Evolutionary conservation across 2,888 invertebrate genomes (phyloP).

Genomic region (Xanthia togata): DNA sequence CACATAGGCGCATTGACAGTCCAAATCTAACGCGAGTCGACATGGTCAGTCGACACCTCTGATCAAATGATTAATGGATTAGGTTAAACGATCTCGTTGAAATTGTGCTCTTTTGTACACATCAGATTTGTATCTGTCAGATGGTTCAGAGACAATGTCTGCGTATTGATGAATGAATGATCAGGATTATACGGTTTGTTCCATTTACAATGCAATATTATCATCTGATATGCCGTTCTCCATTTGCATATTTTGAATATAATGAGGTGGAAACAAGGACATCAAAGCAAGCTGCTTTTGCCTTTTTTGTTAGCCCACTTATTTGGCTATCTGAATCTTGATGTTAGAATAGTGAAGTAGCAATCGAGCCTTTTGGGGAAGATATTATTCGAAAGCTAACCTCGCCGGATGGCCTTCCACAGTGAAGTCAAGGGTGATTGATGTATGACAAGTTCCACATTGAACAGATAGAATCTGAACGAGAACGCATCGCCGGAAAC

Average conservation of each 20-base stretch:
- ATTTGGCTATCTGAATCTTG: conserved; percentile 58
- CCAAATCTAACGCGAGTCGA: conserved; percentile 47
- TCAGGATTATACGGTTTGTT: conserved; percentile 46
- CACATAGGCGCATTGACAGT: conserved; percentile 47
- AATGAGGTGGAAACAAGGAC: conserved; percentile 36
- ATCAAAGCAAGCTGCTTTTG: conserved; percentile 30
- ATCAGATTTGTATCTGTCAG: conserved; percentile 68
- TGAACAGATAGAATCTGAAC: conserved; percentile 63
- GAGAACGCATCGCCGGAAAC: conserved; percentile 72
- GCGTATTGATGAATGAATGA: conserved; percentile 60
- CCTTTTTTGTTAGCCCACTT: conserved; percentile 32
- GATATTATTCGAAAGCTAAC: conserved; percentile 51
- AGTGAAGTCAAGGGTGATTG: conserved; percentile 54
- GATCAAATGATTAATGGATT: conserved; percentile 70
- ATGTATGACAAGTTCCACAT: conserved; percentile 66
- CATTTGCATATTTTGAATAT: conserved; percentile 43
- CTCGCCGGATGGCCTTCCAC: conserved; percentile 49
- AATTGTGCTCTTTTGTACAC: conserved; percentile 65
- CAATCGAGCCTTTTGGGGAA: conserved; percentile 25
- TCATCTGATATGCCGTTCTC: conserved; percentile 8
- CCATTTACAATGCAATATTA: conserved; percentile 39
- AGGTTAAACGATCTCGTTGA: conserved; percentile 61
- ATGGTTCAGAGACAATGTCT: conserved; percentile 66
- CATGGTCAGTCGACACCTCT: conserved; percentile 65
- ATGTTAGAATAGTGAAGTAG: conserved; percentile 47